Evolutionary conservation across 2,888 invertebrate genomes (phyloP).

Genomic region (Plebejus melissa): DNA sequence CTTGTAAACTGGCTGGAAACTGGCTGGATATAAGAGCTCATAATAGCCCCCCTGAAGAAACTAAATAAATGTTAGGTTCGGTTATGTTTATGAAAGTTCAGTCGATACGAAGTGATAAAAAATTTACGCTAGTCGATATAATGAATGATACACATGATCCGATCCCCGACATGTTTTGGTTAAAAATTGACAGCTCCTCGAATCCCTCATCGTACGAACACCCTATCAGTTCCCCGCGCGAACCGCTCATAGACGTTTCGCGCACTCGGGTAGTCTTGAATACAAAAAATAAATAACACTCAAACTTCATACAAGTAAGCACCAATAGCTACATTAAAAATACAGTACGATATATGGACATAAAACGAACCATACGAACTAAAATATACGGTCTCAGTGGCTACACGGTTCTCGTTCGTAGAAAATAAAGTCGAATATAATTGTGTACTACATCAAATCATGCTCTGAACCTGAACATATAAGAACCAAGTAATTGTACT

Average conservation of each 20-base stretch:
- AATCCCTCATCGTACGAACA: slow-evolving; percentile 7
- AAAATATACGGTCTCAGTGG: slow-evolving; percentile 11
- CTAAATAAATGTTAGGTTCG: background rate
- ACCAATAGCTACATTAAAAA: slow-evolving; percentile 33
- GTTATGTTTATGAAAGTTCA: background rate
- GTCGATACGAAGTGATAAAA: slow-evolving; percentile 10
- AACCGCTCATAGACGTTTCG: background rate
- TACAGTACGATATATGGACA: slow-evolving; percentile 25
- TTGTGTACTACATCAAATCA: background rate
- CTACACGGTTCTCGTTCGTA: background rate
- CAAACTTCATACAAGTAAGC: slow-evolving; percentile 35
- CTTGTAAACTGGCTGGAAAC: no score
- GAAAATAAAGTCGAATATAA: background rate
- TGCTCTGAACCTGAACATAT: background rate
- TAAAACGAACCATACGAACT: slow-evolving; percentile 31
- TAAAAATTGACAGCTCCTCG: slow-evolving; percentile 23
- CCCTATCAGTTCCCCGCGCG: background rate
- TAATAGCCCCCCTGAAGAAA: background rate
- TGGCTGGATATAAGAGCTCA: no score
- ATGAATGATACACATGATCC: slow-evolving; percentile 11
- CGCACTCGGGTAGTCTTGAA: background rate
- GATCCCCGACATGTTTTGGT: slow-evolving; percentile 18
- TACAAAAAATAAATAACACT: slow-evolving; percentile 35
- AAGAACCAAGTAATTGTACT: slow-evolving; percentile 12
- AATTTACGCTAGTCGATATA: slow-evolving; percentile 18